Evolutionary conservation across 1,140 invertebrate species (phyloP).

Genomic region (Sminthurinus signatus): DNA sequence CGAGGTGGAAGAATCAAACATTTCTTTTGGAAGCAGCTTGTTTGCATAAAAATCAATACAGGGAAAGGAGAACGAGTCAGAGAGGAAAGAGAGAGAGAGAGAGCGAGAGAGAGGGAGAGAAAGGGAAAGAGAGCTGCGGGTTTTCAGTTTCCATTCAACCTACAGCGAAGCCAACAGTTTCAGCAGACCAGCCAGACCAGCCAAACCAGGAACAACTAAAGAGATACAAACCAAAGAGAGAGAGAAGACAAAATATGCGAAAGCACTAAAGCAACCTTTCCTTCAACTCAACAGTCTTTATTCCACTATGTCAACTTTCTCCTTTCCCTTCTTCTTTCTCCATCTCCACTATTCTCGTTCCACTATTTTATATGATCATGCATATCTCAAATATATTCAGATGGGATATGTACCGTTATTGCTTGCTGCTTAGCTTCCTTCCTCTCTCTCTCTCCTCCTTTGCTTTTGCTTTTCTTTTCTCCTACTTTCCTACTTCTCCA

Average conservation of each 20-base stretch:
- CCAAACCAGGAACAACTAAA: conserved; percentile 17
- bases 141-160: conserved; percentile 9
- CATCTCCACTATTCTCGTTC: no score
- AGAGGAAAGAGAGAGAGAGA: not conserved
- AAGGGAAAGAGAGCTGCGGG: not conserved
- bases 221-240: not conserved
- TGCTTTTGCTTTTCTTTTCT: no score
- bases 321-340: no score
- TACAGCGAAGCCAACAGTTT: not conserved
- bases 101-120: conserved; percentile 2
- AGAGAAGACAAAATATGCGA: not conserved
- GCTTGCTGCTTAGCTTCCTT: no score
- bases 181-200: conserved; percentile 12
- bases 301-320: not conserved
- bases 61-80: conserved; percentile 11
- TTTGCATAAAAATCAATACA: conserved; percentile 42
- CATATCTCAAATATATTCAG: no score
- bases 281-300: not conserved
- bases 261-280: not conserved
- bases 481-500: no score
- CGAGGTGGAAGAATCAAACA: conserved; percentile 35
- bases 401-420: no score
- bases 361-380: no score
- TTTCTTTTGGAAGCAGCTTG: conserved; percentile 39
- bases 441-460: no score